phyloP scores from a whole-genome alignment of 2,797 vertebrate species.

The Mus minutoides region DNA sequence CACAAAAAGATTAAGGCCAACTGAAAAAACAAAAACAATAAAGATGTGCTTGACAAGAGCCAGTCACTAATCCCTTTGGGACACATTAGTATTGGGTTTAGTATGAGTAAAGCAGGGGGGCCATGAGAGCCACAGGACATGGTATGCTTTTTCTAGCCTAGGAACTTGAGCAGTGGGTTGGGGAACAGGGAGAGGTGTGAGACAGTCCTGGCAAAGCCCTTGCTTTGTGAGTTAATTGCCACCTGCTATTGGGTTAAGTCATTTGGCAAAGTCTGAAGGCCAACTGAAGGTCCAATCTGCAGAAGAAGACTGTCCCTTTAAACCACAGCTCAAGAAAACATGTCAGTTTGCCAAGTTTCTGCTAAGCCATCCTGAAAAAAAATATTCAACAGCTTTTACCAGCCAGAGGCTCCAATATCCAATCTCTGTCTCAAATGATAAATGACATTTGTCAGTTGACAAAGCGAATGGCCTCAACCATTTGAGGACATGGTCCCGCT shows the following conservation, averaged over 20 bases:
- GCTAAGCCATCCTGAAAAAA: constrained; percentile 78
- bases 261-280: constrained; percentile 11
- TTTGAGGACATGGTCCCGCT: constrained; percentile 71
- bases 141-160: neutral
- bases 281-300: neutral
- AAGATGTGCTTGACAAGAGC: neutral
- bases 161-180: neutral
- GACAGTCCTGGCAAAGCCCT: neutral
- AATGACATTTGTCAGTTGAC: constrained; percentile 81
- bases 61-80: neutral
- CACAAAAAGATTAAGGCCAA: neutral
- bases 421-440: constrained; percentile 78
- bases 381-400: constrained; percentile 77
- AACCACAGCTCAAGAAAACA: constrained; percentile 71
- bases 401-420: constrained; percentile 77
- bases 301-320: constrained; percentile 70
- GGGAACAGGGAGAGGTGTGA: neutral
- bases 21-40: neutral
- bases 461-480: constrained; percentile 72
- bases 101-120: neutral
- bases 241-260: neutral
- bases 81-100: neutral
- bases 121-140: neutral
- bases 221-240: neutral
- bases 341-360: constrained; percentile 78